phyloP scores from a whole-genome alignment of 2,888 invertebrate genomes.

The Mythimna pallens region DNA sequence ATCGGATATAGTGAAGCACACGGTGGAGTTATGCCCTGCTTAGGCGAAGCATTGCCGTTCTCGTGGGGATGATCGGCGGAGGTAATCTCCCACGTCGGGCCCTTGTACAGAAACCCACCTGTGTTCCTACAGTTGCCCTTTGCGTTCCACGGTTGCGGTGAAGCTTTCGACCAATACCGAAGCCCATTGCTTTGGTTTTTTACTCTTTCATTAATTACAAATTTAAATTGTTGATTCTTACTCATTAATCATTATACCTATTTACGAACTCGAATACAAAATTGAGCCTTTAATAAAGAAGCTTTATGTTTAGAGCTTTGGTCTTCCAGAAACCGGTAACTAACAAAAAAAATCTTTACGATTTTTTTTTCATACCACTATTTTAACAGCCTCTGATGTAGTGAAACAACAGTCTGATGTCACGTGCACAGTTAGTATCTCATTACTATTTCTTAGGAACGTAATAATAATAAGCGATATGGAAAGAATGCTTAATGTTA shows the following conservation, averaged over 20 bases:
- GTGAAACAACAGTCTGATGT: slow-evolving; percentile 35
- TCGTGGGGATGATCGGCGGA: no score
- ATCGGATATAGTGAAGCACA: no score
- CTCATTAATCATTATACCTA: not conserved
- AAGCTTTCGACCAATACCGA: no score
- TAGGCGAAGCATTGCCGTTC: no score
- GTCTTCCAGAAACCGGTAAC: slow-evolving; percentile 3
- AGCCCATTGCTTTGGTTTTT: no score
- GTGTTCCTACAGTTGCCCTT: no score
- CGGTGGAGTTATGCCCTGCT: no score
- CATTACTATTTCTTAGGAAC: slow-evolving; percentile 53
- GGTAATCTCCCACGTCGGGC: no score
- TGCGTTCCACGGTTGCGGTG: no score
- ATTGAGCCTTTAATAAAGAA: not conserved
- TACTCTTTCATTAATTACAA: not conserved
- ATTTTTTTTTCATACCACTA: not conserved
- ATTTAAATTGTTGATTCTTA: slow-evolving; percentile 27
- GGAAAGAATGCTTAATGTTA: slow-evolving; percentile 37
- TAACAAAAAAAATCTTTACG: slow-evolving; percentile 10
- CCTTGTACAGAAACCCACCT: no score
- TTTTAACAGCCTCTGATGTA: slow-evolving; percentile 20
- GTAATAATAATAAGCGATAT: slow-evolving; percentile 43
- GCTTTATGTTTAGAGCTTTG: not conserved
- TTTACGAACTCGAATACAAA: not conserved
- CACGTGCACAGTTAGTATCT: slow-evolving; percentile 38